phyloP scores from a whole-genome alignment of 1,140 invertebrate species.

The Sweltsa coloradensis region DNA sequence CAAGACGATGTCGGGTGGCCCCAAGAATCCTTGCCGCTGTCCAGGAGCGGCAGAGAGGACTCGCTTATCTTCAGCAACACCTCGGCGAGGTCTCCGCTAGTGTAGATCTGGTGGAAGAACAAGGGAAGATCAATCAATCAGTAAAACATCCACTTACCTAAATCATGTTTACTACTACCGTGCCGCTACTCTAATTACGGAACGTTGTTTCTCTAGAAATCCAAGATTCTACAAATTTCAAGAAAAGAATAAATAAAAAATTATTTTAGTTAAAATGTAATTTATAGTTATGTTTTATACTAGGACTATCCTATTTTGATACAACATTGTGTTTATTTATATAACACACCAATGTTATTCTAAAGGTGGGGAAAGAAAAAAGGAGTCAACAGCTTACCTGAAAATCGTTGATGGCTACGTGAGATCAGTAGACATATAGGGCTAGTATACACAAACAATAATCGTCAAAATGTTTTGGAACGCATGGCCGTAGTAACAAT shows the following conservation, averaged over 20 bases:
- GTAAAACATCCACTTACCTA: neutral
- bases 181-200: neutral
- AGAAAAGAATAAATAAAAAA: neutral
- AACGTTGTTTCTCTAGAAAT: neutral
- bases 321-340: too few species aligned
- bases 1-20: slow-evolving; percentile 7
- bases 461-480: neutral
- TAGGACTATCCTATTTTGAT: neutral
- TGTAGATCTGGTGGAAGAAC: slow-evolving; percentile 7
- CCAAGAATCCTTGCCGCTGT: slow-evolving; percentile 4
- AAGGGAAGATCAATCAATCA: neutral
- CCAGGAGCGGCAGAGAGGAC: slow-evolving; percentile 6
- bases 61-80: slow-evolving; percentile 1
- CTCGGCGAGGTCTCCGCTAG: neutral
- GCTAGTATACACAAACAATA: neutral
- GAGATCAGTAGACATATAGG: neutral
- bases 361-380: neutral
- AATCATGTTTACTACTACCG: neutral
- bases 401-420: neutral
- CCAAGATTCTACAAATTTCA: neutral
- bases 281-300: neutral
- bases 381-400: neutral
- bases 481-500: neutral
- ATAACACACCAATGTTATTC: too few species aligned
- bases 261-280: neutral